Evolutionary conservation across 1,140 invertebrate species (phyloP), one percentile per base, ranked within the genome.

Genomic region (Drosophila lacertosa): DNA sequence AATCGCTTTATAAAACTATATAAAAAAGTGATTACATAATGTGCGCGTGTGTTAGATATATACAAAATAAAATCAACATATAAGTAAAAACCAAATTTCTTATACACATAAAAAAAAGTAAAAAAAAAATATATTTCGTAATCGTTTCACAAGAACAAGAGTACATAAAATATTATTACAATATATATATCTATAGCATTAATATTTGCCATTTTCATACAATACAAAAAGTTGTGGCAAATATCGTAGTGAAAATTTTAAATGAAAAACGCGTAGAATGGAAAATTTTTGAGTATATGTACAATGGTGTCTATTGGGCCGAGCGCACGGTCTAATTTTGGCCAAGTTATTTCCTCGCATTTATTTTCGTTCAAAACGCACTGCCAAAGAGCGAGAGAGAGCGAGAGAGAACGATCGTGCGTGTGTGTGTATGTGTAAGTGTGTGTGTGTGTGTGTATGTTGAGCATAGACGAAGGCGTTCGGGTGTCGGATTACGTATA

Each of bases 401-500:
- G 37, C 48, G 11, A 37, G 54, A 60, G 40, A 11, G 18, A n/a
- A n/a, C n/a, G n/a, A n/a, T n/a, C 22, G 13, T 13, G 40, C 35
- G 15, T 51, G 16, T 58, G 22, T 59, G 35, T 51, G 37, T 45
- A 29, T 32, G 37, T 53, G 11, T 42, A 54, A 60, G 40, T 13
- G 18, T 45, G 33, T 47, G 20, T 48, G 20, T 48, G 39, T 78
- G 42, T 58, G n/a, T 33, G 39, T 58, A 55, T 51, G 76, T 60
- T 65, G 71, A 64, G 69, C 22, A 66, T 55, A 84, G 44, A 66
- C 59, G 69, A 66, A 68, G 65, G 58, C 73, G 82, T 81, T 82
- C 86, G 86, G 86, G 86, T 89, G 86, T 89, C 86, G 81, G 58
- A 90, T 89, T 89, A 80, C 84, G 76, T 84, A 84, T 77, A 74